A percentile compares a stretch with the other conserved stretches of the same genome.
Evolutionary conservation across 2,888 invertebrate species (phyloP).

Genomic region (Agriopis leucophaearia): DNA sequence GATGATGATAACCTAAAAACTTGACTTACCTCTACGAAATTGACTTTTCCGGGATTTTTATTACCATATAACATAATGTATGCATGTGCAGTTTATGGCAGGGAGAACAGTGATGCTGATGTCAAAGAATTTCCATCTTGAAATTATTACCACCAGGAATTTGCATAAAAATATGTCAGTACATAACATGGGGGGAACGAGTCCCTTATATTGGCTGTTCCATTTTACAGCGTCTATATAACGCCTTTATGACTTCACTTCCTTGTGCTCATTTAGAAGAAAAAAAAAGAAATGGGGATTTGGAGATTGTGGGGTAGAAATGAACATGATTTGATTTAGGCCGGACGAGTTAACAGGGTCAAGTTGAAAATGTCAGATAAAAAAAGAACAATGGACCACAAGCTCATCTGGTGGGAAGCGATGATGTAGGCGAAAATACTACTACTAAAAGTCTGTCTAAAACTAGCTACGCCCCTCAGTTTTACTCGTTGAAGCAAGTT

Average conservation of each 20-base stretch:
- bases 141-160: conserved; percentile 34
- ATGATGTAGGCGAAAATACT: too few relatives aligned
- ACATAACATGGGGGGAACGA: conserved; percentile 33
- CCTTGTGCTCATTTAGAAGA: conserved; percentile 43
- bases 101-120: conserved; percentile 2
- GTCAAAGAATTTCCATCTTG: conserved; percentile 28
- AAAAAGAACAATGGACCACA: too few relatives aligned
- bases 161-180: conserved; percentile 48
- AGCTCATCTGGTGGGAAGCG: too few relatives aligned
- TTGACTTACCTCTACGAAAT: neutral
- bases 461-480: too few relatives aligned
- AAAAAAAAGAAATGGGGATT: conserved; percentile 37
- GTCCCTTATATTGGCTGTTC: conserved; percentile 43
- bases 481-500: too few relatives aligned
- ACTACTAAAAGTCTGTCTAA: too few relatives aligned
- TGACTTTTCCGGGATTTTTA: neutral
- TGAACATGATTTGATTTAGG: neutral
- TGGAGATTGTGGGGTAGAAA: conserved; percentile 24
- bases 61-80: neutral
- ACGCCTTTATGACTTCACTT: conserved; percentile 44
- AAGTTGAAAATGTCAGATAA: neutral
- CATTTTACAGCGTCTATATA: conserved; percentile 47
- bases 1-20: neutral
- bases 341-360: neutral
- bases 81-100: conserved; percentile 1